phyloP scores from a whole-genome alignment of 1,140 invertebrate species.

The Scaptomyza hsui region DNA sequence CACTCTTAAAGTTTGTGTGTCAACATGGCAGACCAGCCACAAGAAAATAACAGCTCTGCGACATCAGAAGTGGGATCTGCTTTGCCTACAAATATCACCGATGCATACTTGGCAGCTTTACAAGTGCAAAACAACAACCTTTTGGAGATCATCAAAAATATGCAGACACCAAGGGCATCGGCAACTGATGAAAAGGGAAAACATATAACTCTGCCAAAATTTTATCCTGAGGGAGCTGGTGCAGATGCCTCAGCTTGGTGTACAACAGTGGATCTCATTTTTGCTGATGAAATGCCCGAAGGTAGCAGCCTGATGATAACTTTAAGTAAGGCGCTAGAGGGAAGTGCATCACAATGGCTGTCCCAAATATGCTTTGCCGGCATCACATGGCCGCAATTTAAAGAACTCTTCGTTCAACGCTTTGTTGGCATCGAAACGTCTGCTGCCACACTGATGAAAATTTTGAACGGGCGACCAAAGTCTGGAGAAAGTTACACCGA shows the following conservation, averaged over 20 bases:
- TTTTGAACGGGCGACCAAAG: too few species aligned
- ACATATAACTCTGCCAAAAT: constrained; percentile 3
- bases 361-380: too few species aligned
- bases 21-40: neutral
- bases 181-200: neutral
- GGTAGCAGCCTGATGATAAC: constrained; percentile 16
- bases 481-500: too few species aligned
- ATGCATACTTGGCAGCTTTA: neutral
- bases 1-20: too few species aligned
- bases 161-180: neutral
- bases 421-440: too few species aligned
- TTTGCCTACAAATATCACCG: neutral
- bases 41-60: neutral
- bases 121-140: neutral
- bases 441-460: too few species aligned
- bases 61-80: constrained; percentile 8
- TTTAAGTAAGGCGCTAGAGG: constrained; percentile 28
- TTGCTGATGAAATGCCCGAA: constrained; percentile 12
- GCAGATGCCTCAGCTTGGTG: constrained; percentile 27
- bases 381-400: too few species aligned
- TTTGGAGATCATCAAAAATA: neutral
- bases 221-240: constrained; percentile 1
- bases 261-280: constrained; percentile 22
- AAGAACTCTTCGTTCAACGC: too few species aligned
- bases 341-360: too few species aligned